Evolutionary conservation across 2,113 vertebrate genomes (phyloP), one percentile per base, ranked within the genome.

Genomic region (Lutjanus erythropterus): DNA sequence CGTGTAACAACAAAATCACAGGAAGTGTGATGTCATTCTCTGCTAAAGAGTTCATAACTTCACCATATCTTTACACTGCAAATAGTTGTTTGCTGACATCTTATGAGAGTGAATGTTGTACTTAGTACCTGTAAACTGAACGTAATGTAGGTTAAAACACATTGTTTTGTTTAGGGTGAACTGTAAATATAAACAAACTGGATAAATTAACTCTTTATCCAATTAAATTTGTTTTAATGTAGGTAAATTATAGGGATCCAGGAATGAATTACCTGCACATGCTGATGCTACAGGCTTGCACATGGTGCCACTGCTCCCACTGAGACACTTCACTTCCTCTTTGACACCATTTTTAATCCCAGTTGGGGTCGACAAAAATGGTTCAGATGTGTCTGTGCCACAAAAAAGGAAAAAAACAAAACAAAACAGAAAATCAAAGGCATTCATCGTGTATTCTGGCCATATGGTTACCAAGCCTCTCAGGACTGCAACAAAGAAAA

Each of bases 401-500:
- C 61, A 49, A 50, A 44, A 53, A 33, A 25, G 16, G 19, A 12
- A 58, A 16, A 47, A 29, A 14, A 25, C 16, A 73, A 29, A 14
- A 25, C 16, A 73, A 60, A 52, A 6, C 15, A 15, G 19, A 60
- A 79, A 53, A 75, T 49, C 37, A 69, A 75, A 86, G 47, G 39
- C 29, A 35, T 68, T 69, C 67, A 67, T 78, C 7, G 29, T 42
- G 8, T 23, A 71, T 81, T 79, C 50, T 76, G 70, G 52, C 77
- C 77, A 84, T 84, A 78, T 85, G 85, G 77, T 23, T 27, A 42
- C 46, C 25, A 46, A 41, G 66, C 52, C 79, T 85, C 85, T 50
- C 55, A 77, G 84, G 77, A 75, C 25, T 60, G 59, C 70, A 68
- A 80, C 80, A 86, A 71, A 84, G 82, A 60, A 61, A 72, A 35